Conservation (phyloP, 2,797 vertebrate genomes). For the Tolypeutes matacus region DNA sequence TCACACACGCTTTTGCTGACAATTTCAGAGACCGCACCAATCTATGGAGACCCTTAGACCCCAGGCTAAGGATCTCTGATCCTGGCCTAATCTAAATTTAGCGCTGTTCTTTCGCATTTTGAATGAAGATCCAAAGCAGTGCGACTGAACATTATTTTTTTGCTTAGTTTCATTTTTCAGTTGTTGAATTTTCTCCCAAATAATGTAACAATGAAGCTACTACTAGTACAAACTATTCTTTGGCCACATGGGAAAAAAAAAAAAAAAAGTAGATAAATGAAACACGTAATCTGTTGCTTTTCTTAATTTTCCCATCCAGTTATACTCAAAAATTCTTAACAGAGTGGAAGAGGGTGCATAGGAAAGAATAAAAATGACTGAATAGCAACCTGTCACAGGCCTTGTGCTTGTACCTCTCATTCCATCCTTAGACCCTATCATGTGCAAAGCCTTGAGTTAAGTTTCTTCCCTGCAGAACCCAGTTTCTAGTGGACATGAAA, state of each 20-base stretch:
- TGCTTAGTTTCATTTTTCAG: constrained; percentile 4
- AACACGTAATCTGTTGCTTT: not conserved
- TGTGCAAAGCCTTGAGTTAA: not conserved
- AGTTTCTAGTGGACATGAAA: not conserved
- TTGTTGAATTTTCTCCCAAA: not conserved
- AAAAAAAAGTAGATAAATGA: not conserved
- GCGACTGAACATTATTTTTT: not conserved
- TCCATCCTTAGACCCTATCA: not conserved
- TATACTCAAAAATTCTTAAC: not conserved
- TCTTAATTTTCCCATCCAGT: not conserved
- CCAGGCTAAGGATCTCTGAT: not conserved
- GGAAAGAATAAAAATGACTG: not conserved
- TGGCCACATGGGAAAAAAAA: too few species aligned
- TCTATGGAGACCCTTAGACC: not conserved
- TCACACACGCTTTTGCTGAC: not conserved
- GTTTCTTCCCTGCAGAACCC: not conserved
- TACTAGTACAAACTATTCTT: not conserved
- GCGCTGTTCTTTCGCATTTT: not conserved
- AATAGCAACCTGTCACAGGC: too few species aligned
- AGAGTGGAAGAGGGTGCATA: not conserved
- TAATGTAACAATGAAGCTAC: not conserved
- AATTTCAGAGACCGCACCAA: not conserved
- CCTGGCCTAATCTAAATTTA: not conserved
- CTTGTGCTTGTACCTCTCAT: not conserved
- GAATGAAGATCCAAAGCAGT: not conserved